Evolutionary conservation across 2,113 vertebrate species (phyloP).

Genomic region (Leptodactylus fuscus): DNA sequence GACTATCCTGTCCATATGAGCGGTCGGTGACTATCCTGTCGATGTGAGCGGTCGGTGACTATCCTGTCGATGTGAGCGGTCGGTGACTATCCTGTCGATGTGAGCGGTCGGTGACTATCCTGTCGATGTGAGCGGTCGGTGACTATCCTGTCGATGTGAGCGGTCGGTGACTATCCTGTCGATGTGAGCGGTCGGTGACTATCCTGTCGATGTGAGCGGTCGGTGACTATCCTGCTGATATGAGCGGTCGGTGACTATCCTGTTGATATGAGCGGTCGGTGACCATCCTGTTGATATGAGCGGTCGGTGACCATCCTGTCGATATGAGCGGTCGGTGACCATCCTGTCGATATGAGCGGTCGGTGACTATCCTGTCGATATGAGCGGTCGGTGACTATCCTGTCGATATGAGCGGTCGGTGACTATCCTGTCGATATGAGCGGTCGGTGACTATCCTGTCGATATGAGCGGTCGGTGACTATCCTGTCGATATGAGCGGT

Average conservation of each 20-base stretch:
- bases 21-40: not conserved
- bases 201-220: not conserved
- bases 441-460: not conserved
- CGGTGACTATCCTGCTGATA: not conserved
- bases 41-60: too few species aligned
- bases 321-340: too few species aligned
- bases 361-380: not conserved
- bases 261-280: not conserved
- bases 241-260: too few species aligned
- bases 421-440: not conserved
- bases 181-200: too few species aligned
- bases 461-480: too few species aligned
- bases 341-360: not conserved
- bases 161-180: not conserved
- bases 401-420: not conserved
- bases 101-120: too few species aligned
- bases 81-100: not conserved
- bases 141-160: not conserved
- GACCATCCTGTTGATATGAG: not conserved
- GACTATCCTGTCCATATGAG: not conserved
- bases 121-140: not conserved
- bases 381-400: too few species aligned
- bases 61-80: not conserved
- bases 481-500: not conserved
- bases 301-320: not conserved